Base-by-base conservation (phyloP, 2,888 invertebrate species). In the Ornithoptera alexandrae region DNA sequence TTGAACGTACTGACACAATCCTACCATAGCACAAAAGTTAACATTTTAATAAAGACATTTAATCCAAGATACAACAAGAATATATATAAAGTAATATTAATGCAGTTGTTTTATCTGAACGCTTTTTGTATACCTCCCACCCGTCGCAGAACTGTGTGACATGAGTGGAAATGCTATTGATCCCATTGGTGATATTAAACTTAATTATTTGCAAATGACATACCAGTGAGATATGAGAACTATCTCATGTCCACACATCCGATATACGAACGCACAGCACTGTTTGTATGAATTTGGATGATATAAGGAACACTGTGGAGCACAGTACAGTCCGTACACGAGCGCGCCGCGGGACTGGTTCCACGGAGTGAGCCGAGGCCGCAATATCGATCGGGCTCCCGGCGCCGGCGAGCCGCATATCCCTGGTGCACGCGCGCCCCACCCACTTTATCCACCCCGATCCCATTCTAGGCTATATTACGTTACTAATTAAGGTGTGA, bases 321-420 rank as follows among this genome's bases (percentile, higher is more conserved):
- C 53, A 67, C 50, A 18, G 15, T 50, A 82, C 53, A 60, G 76
- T 39, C 77, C 76, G 76, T 80, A 83, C 84, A 82, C 84, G 82
- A 80, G 83, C 87, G 86, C 86, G 85, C 79, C 86, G 83, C 84
- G 81, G 80, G 84, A 81, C 82, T 77, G 79, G 80, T 80, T 81
- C 76, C 78, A 76, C 87, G 79, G 63, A 66, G 86, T 86, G 84
- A 85, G 80, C 63, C 69, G 79, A 81, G 79, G 81, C 80, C 81
- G 84, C 81, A 80, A 82, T 90, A 92, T 91, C 89, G 92, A 92
- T 90, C 89, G 82, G 73, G 77, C 85, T 87, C 78, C 89, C 82
- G 92, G 92, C 92, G 92, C 91, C 92, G 88, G 81, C 89, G 86
- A 82, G 87, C 90, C 90, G 90, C 87, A 89, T 88, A 87, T 89